Conservation (phyloP, 2,888 invertebrate genomes). For the Hypsopygia costalis region DNA sequence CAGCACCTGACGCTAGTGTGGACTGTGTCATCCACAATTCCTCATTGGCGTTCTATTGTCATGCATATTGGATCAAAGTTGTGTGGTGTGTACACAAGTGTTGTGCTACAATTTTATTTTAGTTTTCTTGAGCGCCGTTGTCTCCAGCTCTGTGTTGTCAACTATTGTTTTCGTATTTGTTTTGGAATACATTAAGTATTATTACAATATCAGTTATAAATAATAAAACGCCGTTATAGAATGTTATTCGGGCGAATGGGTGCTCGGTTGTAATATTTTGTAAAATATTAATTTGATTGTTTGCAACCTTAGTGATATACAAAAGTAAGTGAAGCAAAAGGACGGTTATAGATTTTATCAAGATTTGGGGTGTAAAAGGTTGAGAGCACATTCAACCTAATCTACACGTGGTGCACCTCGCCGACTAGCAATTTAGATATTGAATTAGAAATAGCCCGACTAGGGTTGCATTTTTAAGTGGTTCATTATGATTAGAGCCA, state of each 20-base stretch:
- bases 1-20: constrained; percentile 42
- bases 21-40: constrained; percentile 68
- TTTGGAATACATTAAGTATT: constrained; percentile 21
- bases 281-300: neutral
- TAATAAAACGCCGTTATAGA: neutral
- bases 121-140: constrained; percentile 42
- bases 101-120: constrained; percentile 57
- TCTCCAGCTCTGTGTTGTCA: constrained; percentile 40
- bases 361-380: too few relatives aligned
- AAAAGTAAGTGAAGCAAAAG: too few relatives aligned
- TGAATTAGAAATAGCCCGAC: too few relatives aligned
- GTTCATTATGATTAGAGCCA: too few relatives aligned
- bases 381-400: too few relatives aligned
- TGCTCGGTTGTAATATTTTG: neutral
- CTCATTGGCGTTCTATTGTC: constrained; percentile 50
- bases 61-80: constrained; percentile 76
- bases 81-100: constrained; percentile 72
- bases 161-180: constrained; percentile 30
- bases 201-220: neutral
- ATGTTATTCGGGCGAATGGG: neutral
- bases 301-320: too few relatives aligned
- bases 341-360: too few relatives aligned
- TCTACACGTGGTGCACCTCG: too few relatives aligned
- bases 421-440: too few relatives aligned
- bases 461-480: too few relatives aligned